Conservation (phyloP, 2,888 invertebrate genomes). For the Cephus rjabovi region DNA sequence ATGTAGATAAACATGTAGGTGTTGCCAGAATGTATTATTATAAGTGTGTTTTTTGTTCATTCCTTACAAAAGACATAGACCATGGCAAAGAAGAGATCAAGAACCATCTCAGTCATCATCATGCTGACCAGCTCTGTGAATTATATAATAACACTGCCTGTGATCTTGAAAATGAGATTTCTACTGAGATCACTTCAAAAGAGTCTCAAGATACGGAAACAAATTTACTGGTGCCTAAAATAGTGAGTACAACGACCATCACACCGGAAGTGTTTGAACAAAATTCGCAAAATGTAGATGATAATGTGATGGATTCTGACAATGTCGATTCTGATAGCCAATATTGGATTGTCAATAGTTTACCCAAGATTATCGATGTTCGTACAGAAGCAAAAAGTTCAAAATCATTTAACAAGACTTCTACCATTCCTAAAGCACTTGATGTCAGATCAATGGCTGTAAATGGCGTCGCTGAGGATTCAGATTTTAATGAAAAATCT, state of each 20-base stretch:
- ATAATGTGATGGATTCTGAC: background rate
- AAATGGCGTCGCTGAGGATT: background rate
- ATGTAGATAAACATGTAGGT: slow-evolving; percentile 45
- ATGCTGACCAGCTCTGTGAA: background rate
- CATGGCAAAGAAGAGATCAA: slow-evolving; percentile 30
- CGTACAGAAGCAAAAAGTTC: background rate
- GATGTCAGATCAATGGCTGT: slow-evolving; percentile 39
- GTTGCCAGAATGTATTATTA: slow-evolving; percentile 40
- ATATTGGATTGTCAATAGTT: slow-evolving; percentile 11
- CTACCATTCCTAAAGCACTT: slow-evolving; percentile 33
- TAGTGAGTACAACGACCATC: slow-evolving; percentile 50
- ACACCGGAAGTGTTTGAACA: slow-evolving; percentile 47
- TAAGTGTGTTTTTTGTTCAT: slow-evolving; percentile 50
- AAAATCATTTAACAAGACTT: background rate
- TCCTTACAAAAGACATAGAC: slow-evolving; percentile 28
- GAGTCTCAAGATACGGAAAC: slow-evolving; percentile 13
- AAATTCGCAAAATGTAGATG: slow-evolving; percentile 24
- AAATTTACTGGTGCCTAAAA: slow-evolving; percentile 41
- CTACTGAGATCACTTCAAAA: background rate
- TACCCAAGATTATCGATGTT: slow-evolving; percentile 6
- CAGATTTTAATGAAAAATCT: background rate
- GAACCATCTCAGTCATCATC: slow-evolving; percentile 34
- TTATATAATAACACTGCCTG: background rate
- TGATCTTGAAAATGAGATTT: background rate
- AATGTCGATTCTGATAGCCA: slow-evolving; percentile 5